Percentiles rank a stretch among this genome's conserved stretches.
Conservation (phyloP, 2,113 vertebrate species). For the Coreoperca whiteheadi region DNA sequence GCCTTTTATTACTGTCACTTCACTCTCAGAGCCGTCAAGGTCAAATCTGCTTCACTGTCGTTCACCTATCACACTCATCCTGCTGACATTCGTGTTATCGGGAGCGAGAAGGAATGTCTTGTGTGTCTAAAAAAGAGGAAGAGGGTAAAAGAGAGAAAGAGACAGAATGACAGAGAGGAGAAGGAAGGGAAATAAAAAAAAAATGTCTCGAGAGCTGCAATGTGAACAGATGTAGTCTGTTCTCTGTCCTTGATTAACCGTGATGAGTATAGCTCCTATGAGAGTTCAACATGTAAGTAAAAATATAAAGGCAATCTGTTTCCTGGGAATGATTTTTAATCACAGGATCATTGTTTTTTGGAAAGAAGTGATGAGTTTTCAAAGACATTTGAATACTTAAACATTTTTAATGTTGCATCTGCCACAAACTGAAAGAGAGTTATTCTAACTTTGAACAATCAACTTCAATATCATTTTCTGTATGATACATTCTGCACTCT, state of each 20-base stretch:
- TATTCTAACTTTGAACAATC: constrained; percentile 30
- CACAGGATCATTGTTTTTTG: constrained; percentile 36
- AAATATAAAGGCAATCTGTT: constrained; percentile 73
- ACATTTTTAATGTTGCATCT: constrained; percentile 24
- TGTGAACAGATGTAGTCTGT: constrained; percentile 77
- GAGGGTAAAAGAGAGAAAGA: constrained; percentile 37
- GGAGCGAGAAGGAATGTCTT: constrained; percentile 31
- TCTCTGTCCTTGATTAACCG: constrained; percentile 76
- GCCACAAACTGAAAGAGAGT: constrained; percentile 24
- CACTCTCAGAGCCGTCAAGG: constrained; percentile 77
- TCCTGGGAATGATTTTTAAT: constrained; percentile 60
- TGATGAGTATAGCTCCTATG: constrained; percentile 66
- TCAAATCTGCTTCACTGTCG: constrained; percentile 77
- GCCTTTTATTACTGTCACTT: constrained; percentile 82
- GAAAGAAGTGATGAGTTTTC: constrained; percentile 37
- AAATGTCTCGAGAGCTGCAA: constrained; percentile 70
- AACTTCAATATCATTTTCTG: not conserved
- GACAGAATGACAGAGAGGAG: constrained; percentile 62
- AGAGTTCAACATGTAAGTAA: constrained; percentile 58
- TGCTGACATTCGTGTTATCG: constrained; percentile 80
- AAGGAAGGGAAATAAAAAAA: constrained; percentile 60
- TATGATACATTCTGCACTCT: not conserved
- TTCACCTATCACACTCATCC: constrained; percentile 79
- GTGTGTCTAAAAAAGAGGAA: constrained; percentile 38
- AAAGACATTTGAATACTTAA: constrained; percentile 42